A percentile compares a stretch with the other conserved stretches of the same genome.
Conservation (phyloP, 1,140 invertebrate species). For the Atopsyche davidsoni region DNA sequence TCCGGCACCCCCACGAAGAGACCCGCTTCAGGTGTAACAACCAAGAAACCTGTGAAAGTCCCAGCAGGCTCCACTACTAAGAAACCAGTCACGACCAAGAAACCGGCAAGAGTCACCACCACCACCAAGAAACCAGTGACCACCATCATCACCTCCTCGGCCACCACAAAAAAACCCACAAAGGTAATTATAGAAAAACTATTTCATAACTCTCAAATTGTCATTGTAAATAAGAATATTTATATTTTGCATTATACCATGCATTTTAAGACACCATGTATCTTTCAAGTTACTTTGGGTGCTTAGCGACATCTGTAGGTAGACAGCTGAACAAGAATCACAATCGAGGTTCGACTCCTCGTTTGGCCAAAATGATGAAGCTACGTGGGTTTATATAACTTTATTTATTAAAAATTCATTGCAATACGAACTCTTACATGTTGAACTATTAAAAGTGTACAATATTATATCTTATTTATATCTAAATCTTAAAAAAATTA, state of each 20-base stretch:
- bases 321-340: too few species aligned
- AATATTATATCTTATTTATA: too few species aligned
- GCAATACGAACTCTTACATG: too few species aligned
- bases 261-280: background rate
- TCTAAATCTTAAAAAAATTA: too few species aligned
- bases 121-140: conserved; percentile 33
- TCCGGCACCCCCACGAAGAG: conserved; percentile 31
- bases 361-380: too few species aligned
- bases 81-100: conserved; percentile 35
- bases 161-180: conserved; percentile 36
- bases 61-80: conserved; percentile 41
- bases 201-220: background rate
- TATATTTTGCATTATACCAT: background rate
- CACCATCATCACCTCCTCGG: conserved; percentile 29
- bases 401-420: too few species aligned
- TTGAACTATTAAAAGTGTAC: too few species aligned
- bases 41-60: conserved; percentile 25
- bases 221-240: background rate
- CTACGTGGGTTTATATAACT: too few species aligned
- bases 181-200: conserved; percentile 23
- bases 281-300: too few species aligned
- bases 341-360: too few species aligned
- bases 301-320: too few species aligned
- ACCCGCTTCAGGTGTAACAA: conserved; percentile 31
- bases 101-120: conserved; percentile 37